Evolutionary conservation across 2,797 vertebrate species (phyloP), one percentile per base, ranked within the genome.

Genomic region (Siniperca obscura): DNA sequence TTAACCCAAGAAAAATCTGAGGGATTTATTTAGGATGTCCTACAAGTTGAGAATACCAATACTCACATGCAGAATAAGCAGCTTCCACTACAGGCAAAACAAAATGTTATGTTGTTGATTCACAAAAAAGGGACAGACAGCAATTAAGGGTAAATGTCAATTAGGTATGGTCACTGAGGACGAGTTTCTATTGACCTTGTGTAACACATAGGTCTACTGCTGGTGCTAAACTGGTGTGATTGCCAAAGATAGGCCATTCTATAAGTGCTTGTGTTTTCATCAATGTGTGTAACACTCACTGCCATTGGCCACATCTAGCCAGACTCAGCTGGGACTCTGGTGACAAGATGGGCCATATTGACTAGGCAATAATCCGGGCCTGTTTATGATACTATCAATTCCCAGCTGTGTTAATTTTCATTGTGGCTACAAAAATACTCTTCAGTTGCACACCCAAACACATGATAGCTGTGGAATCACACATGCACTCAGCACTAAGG

Each of bases 301-400:
- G 79, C 83, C 72, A 78, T 36, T 76, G 84, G 70, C n/a, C 82
- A 82, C 53, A 81, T 73, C 30, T n/a, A 78, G 74, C 21, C 71
- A 65, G 66, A 73, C 84, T 90, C 87, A 90, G 86, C 88, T 85
- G 87, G 86, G 78, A 87, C 50, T 82, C n/a, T 73, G 59, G 80
- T 65, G 81, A 84, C 80, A 80, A 67, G 78, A 89, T 74, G 70
- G 82, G 40, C 76, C 87, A 71, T 84, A 92, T 89, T 34, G 81
- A 94, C 79, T 38, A 61, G 71, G 76, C 85, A 88, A 86, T 93
- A 88, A 88, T 82, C 88, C 22, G 34, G 68, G 83, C 84, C 87
- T 80, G 81, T 88, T 87, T 84, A 89, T 83, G 86, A 88, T 82
- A 86, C 83, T 82, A 91, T 88, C 82, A 91, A 91, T 93, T 94